Evolutionary conservation across 2,888 invertebrate species (phyloP), one percentile per base, ranked within the genome.

Genomic region (Zygaena filipendulae): DNA sequence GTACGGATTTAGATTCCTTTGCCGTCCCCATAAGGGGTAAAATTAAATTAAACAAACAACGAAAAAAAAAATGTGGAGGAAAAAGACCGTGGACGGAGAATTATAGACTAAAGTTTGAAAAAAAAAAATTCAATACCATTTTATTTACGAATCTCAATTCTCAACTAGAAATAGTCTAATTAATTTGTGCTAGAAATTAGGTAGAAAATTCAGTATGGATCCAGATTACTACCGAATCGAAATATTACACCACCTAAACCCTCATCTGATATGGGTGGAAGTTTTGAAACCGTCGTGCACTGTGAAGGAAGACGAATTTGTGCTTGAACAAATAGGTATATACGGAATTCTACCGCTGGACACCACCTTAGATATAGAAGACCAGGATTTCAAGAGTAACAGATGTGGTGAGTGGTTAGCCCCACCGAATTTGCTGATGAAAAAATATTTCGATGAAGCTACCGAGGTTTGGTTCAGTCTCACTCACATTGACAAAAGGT

Each of bases 201-300:
- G 19, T 27, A 21, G 5, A 36, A 24, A 35, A 44, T 45, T 45
- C 36, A 32, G n/a, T n/a, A 59, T 60, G 60, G 54, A 38, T n/a
- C 25, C 41, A 1, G 59, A 59, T 30, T 42, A 39, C 18, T 74
- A 72, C 32, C 51, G 49, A 43, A 52, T 74, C 9, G 50, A 69
- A 5, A 45, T 74, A 1, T 41, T 72, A 3, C 49, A 66, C 29
- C 56, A 40, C 16, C 19, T 59, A 5, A 63, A 68, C 45, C 74
- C 74, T 0, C 60, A 72, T 49, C 43, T 72, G 16, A 61, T 74
- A 35, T 74, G 72, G 69, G 52, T 56, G 2, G 58, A 66, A 45
- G 53, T 47, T 0, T 29, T 22, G 5, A 39, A 42, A 24, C 22
- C 21, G 8, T 23, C 21, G 39, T 3, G 13, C 28, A 3, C 27